These are phyloP conservation scores for Caenorhabditis virilis DNA, from an alignment of 2,888 invertebrate species.

Conservation along the genomic window DNA sequence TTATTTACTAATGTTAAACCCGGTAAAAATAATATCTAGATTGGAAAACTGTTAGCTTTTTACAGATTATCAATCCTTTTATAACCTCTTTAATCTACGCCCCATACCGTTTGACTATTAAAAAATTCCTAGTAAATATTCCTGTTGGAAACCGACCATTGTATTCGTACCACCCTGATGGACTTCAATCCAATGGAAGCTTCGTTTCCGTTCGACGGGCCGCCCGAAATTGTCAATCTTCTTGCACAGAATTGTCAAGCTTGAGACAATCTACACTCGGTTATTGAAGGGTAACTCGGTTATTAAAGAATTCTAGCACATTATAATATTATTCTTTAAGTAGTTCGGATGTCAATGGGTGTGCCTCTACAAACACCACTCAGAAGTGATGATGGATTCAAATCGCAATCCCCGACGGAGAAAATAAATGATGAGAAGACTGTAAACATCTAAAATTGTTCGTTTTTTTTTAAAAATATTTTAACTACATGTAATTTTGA, in stretches of 20 bases:
- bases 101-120: conserved; percentile 66
- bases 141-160: conserved; percentile 65
- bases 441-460: too few relatives aligned
- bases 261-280: conserved; percentile 49
- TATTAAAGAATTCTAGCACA: too few relatives aligned
- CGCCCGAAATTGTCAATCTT: conserved; percentile 40
- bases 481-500: too few relatives aligned
- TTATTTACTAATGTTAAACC: conserved; percentile 65
- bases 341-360: conserved; percentile 48
- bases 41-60: conserved; percentile 6
- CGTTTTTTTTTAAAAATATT: too few relatives aligned
- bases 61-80: conserved; percentile 66
- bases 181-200: conserved; percentile 57
- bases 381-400: conserved; percentile 32
- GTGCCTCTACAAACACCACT: conserved; percentile 49
- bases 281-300: too few relatives aligned
- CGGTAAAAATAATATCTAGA: conserved; percentile 42
- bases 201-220: conserved; percentile 45
- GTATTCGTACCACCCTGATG: conserved; percentile 59
- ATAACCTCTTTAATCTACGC: conserved; percentile 68
- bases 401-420: conserved; percentile 21
- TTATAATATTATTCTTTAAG: too few relatives aligned
- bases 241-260: conserved; percentile 49
- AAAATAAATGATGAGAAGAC: too few relatives aligned
- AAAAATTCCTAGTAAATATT: conserved; percentile 65